phyloP scores from a whole-genome alignment of 2,113 vertebrate genomes.

The Pyrgilauda ruficollis region DNA sequence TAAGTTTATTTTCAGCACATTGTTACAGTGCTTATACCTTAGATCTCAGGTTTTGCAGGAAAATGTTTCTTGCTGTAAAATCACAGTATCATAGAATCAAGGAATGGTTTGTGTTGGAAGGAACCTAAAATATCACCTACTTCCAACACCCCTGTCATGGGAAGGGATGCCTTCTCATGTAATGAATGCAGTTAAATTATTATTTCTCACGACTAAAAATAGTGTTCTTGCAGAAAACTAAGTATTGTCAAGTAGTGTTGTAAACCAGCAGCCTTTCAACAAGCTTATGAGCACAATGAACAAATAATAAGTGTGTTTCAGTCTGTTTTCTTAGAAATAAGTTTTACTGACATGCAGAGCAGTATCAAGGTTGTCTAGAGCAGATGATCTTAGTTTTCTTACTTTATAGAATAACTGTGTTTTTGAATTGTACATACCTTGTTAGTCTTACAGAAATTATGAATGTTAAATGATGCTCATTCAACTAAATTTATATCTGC shows the following conservation, averaged over 20 bases:
- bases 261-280: neutral
- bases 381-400: neutral
- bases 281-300: neutral
- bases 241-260: neutral
- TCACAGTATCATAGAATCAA: neutral
- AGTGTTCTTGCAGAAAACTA: neutral
- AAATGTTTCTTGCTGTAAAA: neutral
- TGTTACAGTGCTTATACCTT: neutral
- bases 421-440: neutral
- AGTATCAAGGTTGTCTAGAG: neutral
- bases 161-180: neutral
- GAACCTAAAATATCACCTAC: neutral
- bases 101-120: neutral
- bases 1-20: neutral
- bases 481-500: neutral
- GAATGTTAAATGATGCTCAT: neutral
- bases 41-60: neutral
- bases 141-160: neutral
- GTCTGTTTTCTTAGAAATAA: neutral
- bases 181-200: neutral
- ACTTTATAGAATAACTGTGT: neutral
- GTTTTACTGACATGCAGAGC: neutral
- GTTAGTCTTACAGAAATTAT: neutral
- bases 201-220: neutral
- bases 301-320: neutral